phyloP scores from a whole-genome alignment of 2,113 vertebrate species.

The Phalacrocorax aristotelis region DNA sequence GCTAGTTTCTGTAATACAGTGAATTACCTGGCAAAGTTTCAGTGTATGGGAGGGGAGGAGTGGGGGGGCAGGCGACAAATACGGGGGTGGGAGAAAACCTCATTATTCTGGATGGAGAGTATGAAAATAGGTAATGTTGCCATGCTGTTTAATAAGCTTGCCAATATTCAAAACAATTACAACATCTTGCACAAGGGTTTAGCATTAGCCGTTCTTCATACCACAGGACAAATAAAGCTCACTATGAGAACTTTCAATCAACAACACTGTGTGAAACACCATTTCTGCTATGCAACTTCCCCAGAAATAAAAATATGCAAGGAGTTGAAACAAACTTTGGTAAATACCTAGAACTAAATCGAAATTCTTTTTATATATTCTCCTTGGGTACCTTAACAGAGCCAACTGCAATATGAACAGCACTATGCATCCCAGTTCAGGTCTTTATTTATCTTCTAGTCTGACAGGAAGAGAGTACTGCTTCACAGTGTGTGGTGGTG shows the following conservation, averaged over 20 bases:
- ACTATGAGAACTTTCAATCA: not conserved
- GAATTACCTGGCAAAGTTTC: not conserved
- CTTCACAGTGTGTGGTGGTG: not conserved
- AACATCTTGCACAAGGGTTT: not conserved
- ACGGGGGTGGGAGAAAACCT: not conserved
- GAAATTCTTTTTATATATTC: not conserved
- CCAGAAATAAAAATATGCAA: slow-evolving; percentile 32
- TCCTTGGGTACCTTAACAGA: not conserved
- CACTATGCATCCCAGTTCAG: not conserved
- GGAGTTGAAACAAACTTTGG: not conserved
- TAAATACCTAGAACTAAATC: not conserved
- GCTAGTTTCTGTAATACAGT: not conserved
- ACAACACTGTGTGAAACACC: not conserved
- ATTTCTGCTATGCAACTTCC: slow-evolving; percentile 21
- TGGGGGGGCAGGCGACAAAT: no score
- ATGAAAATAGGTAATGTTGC: not conserved
- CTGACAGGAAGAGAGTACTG: not conserved
- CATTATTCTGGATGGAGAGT: not conserved
- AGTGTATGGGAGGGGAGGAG: not conserved
- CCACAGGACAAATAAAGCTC: not conserved
- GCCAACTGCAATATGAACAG: not conserved
- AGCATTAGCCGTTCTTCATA: not conserved
- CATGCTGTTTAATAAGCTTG: not conserved
- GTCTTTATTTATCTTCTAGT: not conserved
- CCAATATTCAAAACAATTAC: not conserved